phyloP scores from a whole-genome alignment of 2,888 invertebrate species.

The Pseudanteris insignis region DNA sequence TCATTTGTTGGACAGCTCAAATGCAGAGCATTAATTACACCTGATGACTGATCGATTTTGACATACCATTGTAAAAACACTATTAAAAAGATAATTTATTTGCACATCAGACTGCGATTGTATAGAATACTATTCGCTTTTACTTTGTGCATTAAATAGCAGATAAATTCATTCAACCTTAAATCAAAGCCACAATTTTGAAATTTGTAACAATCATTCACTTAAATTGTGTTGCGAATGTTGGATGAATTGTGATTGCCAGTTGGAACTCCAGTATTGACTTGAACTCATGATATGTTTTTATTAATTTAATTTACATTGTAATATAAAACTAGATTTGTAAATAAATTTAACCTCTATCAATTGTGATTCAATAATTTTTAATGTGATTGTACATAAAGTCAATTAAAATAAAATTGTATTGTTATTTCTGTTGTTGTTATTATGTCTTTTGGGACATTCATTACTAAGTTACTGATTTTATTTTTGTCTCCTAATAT shows the following conservation, averaged over 20 bases:
- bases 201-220: no score
- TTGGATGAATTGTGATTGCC: no score
- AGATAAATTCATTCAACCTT: no score
- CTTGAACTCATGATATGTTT: slow-evolving; percentile 7
- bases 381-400: slow-evolving; percentile 25
- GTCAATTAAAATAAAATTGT: slow-evolving; percentile 10
- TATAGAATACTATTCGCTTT: not conserved
- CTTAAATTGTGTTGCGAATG: no score
- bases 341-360: slow-evolving; percentile 13
- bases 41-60: not conserved
- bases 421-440: not conserved
- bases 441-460: no score
- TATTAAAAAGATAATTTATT: not conserved
- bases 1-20: slow-evolving; percentile 12
- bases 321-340: slow-evolving; percentile 14
- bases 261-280: no score
- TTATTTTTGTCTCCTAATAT: no score
- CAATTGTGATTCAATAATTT: slow-evolving; percentile 23
- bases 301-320: slow-evolving; percentile 4
- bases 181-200: no score
- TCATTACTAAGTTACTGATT: no score
- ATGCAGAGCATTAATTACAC: slow-evolving; percentile 13
- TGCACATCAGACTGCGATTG: not conserved
- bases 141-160: no score
- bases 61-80: not conserved